Percentiles rank a stretch among this genome's conserved stretches.
These are phyloP conservation scores for Tetragonula carbonaria DNA, from an alignment of 2,888 invertebrate genomes.

Conservation along the genomic window DNA sequence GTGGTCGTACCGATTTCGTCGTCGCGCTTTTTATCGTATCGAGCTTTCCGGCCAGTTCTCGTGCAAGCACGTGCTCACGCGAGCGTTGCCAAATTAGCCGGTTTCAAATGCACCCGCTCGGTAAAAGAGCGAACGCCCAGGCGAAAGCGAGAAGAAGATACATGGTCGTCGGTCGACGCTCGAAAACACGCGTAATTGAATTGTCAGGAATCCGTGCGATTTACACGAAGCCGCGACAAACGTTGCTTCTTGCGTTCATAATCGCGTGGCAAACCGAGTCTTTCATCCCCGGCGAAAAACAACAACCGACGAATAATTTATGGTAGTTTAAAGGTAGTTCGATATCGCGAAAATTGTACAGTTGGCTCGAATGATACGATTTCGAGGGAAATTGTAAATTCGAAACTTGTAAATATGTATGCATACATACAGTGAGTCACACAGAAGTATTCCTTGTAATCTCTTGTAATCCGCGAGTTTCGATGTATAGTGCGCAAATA, in stretches of 20 bases:
- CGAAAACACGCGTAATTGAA: slow-evolving; percentile 68
- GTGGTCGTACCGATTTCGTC: slow-evolving; percentile 11
- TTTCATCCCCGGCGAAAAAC: slow-evolving; percentile 30
- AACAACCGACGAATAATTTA: not conserved
- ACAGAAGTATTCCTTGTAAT: not conserved
- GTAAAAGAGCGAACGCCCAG: not conserved
- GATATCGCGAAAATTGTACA: not conserved
- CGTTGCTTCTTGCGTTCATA: slow-evolving; percentile 70
- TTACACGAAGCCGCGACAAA: slow-evolving; percentile 72
- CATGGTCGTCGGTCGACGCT: slow-evolving; percentile 1
- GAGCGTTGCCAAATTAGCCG: slow-evolving; percentile 30
- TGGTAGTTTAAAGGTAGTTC: not conserved
- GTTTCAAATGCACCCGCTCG: slow-evolving; percentile 25
- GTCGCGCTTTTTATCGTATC: slow-evolving; percentile 8
- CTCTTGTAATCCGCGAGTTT: too few species aligned
- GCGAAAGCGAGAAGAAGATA: slow-evolving; percentile 24
- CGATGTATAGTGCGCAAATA: too few species aligned
- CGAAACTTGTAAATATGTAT: not conserved
- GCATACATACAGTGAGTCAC: not conserved
- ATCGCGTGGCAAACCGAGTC: slow-evolving; percentile 62
- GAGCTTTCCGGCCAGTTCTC: not conserved
- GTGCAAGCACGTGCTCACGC: slow-evolving; percentile 10
- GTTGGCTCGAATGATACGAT: not conserved
- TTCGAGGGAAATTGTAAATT: not conserved
- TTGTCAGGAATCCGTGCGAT: slow-evolving; percentile 72